Conservation (phyloP, 2,797 vertebrate genomes). For the Meda fulgida region DNA sequence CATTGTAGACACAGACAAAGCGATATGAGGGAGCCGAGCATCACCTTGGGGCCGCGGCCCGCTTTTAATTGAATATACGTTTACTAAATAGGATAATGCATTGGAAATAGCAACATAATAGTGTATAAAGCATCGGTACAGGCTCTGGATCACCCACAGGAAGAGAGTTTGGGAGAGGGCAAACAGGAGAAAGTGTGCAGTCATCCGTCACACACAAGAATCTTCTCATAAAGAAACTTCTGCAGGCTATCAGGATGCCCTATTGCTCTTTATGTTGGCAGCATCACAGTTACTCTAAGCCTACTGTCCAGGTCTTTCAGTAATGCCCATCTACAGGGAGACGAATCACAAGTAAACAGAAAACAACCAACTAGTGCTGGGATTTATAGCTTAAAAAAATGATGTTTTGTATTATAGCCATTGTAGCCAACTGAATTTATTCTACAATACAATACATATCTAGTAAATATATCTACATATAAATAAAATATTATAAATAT, state of each 20-base stretch:
- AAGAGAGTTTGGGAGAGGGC: slow-evolving; percentile 8
- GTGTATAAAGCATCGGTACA: slow-evolving; percentile 27
- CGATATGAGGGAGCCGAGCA: slow-evolving; percentile 69
- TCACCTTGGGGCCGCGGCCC: slow-evolving; percentile 66
- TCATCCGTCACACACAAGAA: slow-evolving; percentile 38
- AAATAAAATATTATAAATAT: not conserved
- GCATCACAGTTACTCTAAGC: slow-evolving; percentile 69
- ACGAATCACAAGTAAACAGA: slow-evolving; percentile 62
- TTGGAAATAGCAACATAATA: slow-evolving; percentile 60
- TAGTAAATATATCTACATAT: not conserved
- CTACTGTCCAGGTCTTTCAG: slow-evolving; percentile 60
- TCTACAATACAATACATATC: not conserved
- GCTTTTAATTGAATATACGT: slow-evolving; percentile 75
- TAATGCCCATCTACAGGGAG: slow-evolving; percentile 38
- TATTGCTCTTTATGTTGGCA: slow-evolving; percentile 61
- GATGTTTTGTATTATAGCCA: not conserved
- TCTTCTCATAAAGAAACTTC: slow-evolving; percentile 41
- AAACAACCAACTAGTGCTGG: not conserved
- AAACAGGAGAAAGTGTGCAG: slow-evolving; percentile 48
- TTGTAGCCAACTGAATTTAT: not conserved
- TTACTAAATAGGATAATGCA: slow-evolving; percentile 77
- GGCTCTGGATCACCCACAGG: slow-evolving; percentile 7
- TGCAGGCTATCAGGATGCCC: slow-evolving; percentile 43
- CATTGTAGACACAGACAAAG: slow-evolving; percentile 78
- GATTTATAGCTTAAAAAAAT: slow-evolving; percentile 12